Evolutionary conservation across 2,113 vertebrate genomes (phyloP).

Genomic region (human): DNA sequence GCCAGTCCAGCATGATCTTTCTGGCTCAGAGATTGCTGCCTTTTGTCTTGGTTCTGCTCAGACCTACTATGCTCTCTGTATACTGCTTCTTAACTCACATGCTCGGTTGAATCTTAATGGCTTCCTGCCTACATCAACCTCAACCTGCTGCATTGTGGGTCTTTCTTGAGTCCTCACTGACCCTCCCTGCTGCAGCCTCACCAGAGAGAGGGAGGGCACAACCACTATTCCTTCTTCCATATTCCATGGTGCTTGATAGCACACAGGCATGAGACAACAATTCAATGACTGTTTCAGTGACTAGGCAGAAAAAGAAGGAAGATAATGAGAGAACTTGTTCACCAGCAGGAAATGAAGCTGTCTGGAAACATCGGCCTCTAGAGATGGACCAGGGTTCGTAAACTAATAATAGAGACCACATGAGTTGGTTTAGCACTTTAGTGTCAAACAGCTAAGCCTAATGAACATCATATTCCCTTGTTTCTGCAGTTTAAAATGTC

Average conservation of each 20-base stretch:
- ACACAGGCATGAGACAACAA: not conserved
- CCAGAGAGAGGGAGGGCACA: not conserved
- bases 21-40: not conserved
- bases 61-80: not conserved
- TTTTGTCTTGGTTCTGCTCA: rapidly evolving
- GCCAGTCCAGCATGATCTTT: not conserved
- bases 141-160: not conserved
- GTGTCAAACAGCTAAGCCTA: not conserved
- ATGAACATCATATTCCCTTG: not conserved
- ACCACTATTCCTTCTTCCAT: not conserved
- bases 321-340: not conserved
- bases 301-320: not conserved
- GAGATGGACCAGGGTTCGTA: not conserved
- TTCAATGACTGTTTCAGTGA: not conserved
- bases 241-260: not conserved
- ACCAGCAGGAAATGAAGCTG: not conserved
- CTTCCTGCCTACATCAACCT: not conserved
- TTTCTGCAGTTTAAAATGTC: not conserved
- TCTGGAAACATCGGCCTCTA: not conserved
- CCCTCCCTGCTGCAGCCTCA: not conserved
- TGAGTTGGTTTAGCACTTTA: not conserved
- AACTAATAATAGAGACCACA: not conserved
- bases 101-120: not conserved
- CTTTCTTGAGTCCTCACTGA: not conserved
- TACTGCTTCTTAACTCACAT: not conserved